A percentile compares a stretch with the other conserved stretches of the same genome.
These are phyloP conservation scores for Saguinus midas DNA, from an alignment of 2,113 vertebrate genomes.

Conservation along the genomic window DNA sequence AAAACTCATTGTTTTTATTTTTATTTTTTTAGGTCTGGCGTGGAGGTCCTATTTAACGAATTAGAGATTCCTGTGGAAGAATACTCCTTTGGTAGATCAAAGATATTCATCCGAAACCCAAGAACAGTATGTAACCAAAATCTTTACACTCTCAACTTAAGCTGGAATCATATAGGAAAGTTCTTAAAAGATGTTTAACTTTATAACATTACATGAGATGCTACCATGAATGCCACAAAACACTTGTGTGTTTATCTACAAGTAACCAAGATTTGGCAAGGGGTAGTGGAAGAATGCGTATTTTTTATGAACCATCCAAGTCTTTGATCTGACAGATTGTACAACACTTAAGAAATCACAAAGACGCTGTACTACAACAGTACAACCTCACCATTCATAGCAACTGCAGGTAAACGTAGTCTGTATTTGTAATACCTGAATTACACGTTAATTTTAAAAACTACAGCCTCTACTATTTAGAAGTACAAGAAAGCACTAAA, in stretches of 20 bases:
- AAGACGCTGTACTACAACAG: not conserved
- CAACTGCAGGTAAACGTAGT: not conserved
- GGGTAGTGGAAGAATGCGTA: not conserved
- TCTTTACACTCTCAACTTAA: not conserved
- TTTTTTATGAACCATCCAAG: not conserved
- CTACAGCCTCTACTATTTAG: not conserved
- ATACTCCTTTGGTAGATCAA: conserved; percentile 95
- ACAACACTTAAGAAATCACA: not conserved
- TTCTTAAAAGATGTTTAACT: not conserved
- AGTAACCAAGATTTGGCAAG: not conserved
- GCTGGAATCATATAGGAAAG: not conserved
- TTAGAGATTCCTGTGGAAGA: conserved; percentile 92
- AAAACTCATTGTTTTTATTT: not conserved
- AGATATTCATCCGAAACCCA: conserved; percentile 99
- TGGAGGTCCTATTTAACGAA: conserved; percentile 93
- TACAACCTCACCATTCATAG: not conserved
- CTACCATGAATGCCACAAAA: not conserved
- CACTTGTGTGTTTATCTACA: not conserved
- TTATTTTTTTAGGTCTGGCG: conserved; percentile 86
- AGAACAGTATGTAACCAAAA: conserved; percentile 89
- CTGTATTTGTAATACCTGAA: not conserved
- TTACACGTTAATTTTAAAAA: not conserved
- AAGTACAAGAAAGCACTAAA: not conserved
- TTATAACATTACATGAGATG: not conserved
- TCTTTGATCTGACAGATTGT: not conserved